Base-by-base conservation (phyloP, 1,140 invertebrate species). In the Drosophila micromelanica region DNA sequence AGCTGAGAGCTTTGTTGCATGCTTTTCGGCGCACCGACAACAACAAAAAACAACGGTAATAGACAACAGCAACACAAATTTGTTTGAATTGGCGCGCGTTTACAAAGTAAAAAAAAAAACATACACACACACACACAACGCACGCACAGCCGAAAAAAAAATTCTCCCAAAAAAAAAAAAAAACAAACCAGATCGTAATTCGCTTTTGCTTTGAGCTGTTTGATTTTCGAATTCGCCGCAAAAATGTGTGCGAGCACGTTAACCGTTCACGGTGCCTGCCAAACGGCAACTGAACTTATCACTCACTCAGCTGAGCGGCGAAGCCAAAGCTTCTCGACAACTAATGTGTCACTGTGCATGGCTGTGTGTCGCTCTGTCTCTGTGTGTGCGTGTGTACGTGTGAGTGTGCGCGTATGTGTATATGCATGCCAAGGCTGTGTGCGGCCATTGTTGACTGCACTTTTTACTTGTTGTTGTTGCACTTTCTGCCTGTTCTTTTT, bases 251-350 rank as follows among this genome's bases (percentile, higher is more conserved):
- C 49, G 69, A 11, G 60, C 61, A 63, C 75, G 63, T 73, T 67
- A 76, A 87, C 82, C 79, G 84, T 82, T 73, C 82, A 73, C 78
- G 84, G 73, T 79, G 84, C 84, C 78, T 82, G 80, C 68, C 76
- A 80, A 87, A 89, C 84, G 84, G 75, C 82, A 78, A 87, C 82
- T 87, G 76, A 86, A 87, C 84, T 89, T 87, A 87, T 89, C 82
- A 87, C 68, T 82, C 78, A 87, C 69, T 77, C 69, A 81, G 80
- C 80, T 71, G 63, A 82, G 67, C 79, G 54, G 23, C 46, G 52
- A 45, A 37, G 27, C n/a, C 61, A 56, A 64, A 71, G 69, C 69
- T 67, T 40, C 46, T 13, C 40, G 9, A 17, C 40, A 73, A 62
- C 51, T 30, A 60, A 23, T 42, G 15, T 43, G 30, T 32, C 20